Evolutionary conservation across 2,888 invertebrate genomes (phyloP).

Genomic region (Rhagonycha lutea): DNA sequence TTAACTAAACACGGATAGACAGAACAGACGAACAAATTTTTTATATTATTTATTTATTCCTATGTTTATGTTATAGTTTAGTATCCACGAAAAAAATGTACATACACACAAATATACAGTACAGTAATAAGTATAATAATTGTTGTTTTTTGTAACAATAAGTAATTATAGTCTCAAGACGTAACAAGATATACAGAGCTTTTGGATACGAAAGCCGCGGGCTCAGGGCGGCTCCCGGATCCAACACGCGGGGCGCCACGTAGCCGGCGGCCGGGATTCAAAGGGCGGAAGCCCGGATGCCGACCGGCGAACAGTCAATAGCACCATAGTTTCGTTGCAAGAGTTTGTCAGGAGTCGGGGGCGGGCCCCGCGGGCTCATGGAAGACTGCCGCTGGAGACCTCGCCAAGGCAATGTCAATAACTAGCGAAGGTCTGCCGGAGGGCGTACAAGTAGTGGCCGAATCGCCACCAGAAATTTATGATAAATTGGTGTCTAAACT

Average conservation of each 20-base stretch:
- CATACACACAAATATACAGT: conserved; percentile 55
- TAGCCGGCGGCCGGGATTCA: conserved; percentile 30
- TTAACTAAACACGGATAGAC: conserved; percentile 16
- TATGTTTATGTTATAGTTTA: conserved; percentile 37
- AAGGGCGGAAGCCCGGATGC: conserved; percentile 26
- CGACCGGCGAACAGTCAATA: conserved; percentile 51
- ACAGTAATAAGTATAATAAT: conserved; percentile 42
- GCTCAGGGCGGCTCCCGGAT: conserved; percentile 47
- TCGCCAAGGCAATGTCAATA: conserved; percentile 47
- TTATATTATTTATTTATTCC: conserved; percentile 41
- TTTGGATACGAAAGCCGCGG: conserved; percentile 46
- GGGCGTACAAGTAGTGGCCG: conserved; percentile 27
- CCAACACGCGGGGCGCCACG: conserved; percentile 43
- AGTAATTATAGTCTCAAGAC: conserved; percentile 48
- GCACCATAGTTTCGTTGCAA: conserved; percentile 57
- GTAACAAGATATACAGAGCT: conserved; percentile 53
- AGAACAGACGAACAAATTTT: conserved; percentile 33
- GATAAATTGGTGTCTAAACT: conserved; percentile 46
- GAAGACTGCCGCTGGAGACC: conserved; percentile 56
- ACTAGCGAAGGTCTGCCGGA: conserved; percentile 32
- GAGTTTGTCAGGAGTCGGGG: conserved; percentile 42
- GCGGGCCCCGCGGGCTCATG: conserved; percentile 53
- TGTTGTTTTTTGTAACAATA: conserved; percentile 44
- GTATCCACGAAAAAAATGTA: conserved; percentile 53
- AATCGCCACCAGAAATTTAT: conserved; percentile 27